A percentile compares a stretch with the other conserved stretches of the same genome.
Evolutionary conservation across 1,140 invertebrate genomes (phyloP).

Genomic region (Palaemon carinicauda): DNA sequence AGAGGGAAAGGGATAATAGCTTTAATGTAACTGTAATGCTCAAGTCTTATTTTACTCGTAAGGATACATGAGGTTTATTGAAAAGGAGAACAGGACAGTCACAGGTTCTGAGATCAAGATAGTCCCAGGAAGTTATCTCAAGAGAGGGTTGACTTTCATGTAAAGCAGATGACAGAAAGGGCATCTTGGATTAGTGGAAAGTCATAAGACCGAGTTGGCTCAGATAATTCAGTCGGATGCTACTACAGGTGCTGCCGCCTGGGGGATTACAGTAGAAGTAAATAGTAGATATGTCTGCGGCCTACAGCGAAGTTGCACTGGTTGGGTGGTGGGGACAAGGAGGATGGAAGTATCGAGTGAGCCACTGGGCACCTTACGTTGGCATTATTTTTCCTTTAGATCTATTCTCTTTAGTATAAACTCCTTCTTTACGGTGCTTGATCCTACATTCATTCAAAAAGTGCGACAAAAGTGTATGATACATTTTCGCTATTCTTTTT

Average conservation of each 20-base stretch:
- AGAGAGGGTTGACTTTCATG: background rate
- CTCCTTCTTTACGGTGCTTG: no score
- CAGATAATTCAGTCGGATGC: constrained; percentile 24
- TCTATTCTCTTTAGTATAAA: no score
- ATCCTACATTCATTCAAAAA: no score
- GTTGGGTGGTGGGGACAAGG: constrained; percentile 22
- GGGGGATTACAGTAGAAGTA: constrained; percentile 30
- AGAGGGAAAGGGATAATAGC: no score
- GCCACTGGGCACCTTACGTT: background rate
- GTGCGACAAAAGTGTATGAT: background rate
- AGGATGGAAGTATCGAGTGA: constrained; percentile 33
- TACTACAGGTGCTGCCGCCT: constrained; percentile 37
- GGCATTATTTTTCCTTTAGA: no score
- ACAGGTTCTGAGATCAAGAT: no score
- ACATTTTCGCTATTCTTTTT: constrained; percentile 12
- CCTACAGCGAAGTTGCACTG: constrained; percentile 35
- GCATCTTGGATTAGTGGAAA: no score
- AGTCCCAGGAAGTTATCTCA: no score
- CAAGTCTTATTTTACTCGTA: no score
- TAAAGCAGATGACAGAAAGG: background rate
- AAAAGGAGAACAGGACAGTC: no score
- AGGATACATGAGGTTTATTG: no score
- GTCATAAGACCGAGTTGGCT: background rate
- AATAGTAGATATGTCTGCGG: constrained; percentile 40
- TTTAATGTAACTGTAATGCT: no score